Evolutionary conservation across 2,113 vertebrate species (phyloP), one percentile per base, ranked within the genome.

Genomic region (Atractosteus spatula): DNA sequence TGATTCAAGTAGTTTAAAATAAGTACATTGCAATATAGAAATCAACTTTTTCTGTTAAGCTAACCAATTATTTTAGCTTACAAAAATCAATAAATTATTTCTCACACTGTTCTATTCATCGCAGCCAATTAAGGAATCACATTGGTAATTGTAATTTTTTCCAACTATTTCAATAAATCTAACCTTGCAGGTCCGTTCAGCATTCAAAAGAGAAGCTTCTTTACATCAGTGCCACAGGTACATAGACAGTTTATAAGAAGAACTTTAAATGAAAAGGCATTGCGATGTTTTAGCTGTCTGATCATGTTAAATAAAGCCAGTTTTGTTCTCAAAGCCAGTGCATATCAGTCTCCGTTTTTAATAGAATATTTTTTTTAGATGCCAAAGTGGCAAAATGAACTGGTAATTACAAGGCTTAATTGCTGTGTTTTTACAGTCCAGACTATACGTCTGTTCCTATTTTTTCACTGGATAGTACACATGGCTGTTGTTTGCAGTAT

Each of bases 401-500:
- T 77, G 71, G 72, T 92, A 89, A 90, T 90, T 93, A 91, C 84
- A 79, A 77, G 47, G 67, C 77, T 86, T 89, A 92, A 91, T 88
- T 90, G 86, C 91, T 88, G 89, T 84, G 82, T 85, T 87, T 90
- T 87, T 81, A 82, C 79, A 71, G 73, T 78, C 79, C 74, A 82
- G 79, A 84, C 82, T 59, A 84, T 89, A 83, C 80, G 79, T 87
- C 79, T 85, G 62, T 44, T 62, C 43, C 63, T n/a, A 63, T 41
- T 78, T 70, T 70, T 79, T 71, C 75, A 76, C 65, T 43, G 79
- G 80, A 74, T 47, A 63, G 77, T 63, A 72, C 74, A 69, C 70
- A 67, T 66, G 87, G 82, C 84, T 81, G 85, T 81, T 85, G 87
- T 89, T 88, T 88, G 85, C 84, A 81, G 86, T 89, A 88, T 90